These are phyloP conservation scores for Nemotelus pantherinus DNA, from an alignment of 2,888 invertebrate genomes.

Conservation along the genomic window DNA sequence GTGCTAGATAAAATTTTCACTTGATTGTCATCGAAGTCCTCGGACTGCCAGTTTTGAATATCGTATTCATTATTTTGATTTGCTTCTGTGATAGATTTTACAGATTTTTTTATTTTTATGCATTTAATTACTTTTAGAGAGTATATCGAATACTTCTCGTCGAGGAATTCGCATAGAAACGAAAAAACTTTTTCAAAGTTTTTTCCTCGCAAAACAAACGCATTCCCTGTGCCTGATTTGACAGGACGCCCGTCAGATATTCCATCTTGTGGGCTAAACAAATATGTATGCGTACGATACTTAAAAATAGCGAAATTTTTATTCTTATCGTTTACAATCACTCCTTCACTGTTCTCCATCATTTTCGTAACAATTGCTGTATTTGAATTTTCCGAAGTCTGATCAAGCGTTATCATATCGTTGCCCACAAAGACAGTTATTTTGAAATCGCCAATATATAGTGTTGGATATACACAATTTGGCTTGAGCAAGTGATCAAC, in stretches of 20 bases:
- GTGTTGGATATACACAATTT: constrained; percentile 52
- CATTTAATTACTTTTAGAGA: constrained; percentile 33
- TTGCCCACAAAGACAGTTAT: constrained; percentile 50
- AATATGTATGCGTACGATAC: constrained; percentile 35
- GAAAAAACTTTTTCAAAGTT: constrained; percentile 4
- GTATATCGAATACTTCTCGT: constrained; percentile 24
- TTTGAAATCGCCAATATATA: constrained; percentile 50
- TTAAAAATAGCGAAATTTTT: constrained; percentile 53
- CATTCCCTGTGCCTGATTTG: constrained; percentile 31
- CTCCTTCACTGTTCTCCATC: constrained; percentile 45
- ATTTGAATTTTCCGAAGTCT: constrained; percentile 21
- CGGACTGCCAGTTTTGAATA: background rate
- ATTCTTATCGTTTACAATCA: constrained; percentile 49
- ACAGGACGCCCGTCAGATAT: constrained; percentile 42
- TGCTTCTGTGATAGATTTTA: constrained; percentile 22
- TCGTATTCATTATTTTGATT: constrained; percentile 17
- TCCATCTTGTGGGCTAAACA: constrained; percentile 49
- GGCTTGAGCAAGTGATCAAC: constrained; percentile 48
- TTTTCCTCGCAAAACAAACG: constrained; percentile 33
- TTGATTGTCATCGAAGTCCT: background rate
- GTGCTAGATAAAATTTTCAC: background rate
- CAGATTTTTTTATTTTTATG: background rate
- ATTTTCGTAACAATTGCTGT: constrained; percentile 42
- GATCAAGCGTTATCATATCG: constrained; percentile 31
- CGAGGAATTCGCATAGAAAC: constrained; percentile 20